A percentile compares a stretch with the other conserved stretches of the same genome.
Evolutionary conservation across 2,888 invertebrate genomes (phyloP).

Genomic region (Entomobrya proxima): DNA sequence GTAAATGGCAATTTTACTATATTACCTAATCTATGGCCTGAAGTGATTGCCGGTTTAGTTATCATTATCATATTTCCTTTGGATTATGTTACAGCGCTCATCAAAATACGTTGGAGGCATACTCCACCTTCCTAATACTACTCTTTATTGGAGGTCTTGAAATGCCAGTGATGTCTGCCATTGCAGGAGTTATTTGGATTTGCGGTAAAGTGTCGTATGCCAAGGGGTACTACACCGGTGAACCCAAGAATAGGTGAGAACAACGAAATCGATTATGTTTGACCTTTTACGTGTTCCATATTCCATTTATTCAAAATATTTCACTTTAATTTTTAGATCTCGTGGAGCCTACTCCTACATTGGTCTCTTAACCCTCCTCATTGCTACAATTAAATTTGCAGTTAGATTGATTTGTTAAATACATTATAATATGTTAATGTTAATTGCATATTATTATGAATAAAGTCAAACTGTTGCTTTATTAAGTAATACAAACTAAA

Average conservation of each 20-base stretch:
- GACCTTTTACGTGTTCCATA: not conserved
- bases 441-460: not conserved
- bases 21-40: not conserved
- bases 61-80: not conserved
- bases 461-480: too few relatives aligned
- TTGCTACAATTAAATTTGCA: conserved; percentile 34
- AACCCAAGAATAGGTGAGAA: conserved; percentile 72
- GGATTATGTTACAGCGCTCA: conserved; percentile 77
- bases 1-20: conserved; percentile 14
- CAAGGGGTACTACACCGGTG: conserved; percentile 76
- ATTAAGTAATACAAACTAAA: too few relatives aligned
- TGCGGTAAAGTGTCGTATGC: conserved; percentile 78
- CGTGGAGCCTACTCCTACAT: conserved; percentile 36
- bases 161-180: conserved; percentile 78
- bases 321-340: conserved; percentile 18
- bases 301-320: not conserved
- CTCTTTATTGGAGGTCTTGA: conserved; percentile 78
- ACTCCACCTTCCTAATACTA: conserved; percentile 77
- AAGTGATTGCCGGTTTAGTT: not conserved
- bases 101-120: conserved; percentile 78
- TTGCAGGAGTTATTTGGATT: conserved; percentile 78
- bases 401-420: not conserved
- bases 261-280: not conserved
- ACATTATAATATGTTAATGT: not conserved
- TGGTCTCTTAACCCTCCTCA: conserved; percentile 33